These are phyloP conservation scores for Xenentodon cancila DNA, from an alignment of 2,797 vertebrate genomes.

Conservation along the genomic window DNA sequence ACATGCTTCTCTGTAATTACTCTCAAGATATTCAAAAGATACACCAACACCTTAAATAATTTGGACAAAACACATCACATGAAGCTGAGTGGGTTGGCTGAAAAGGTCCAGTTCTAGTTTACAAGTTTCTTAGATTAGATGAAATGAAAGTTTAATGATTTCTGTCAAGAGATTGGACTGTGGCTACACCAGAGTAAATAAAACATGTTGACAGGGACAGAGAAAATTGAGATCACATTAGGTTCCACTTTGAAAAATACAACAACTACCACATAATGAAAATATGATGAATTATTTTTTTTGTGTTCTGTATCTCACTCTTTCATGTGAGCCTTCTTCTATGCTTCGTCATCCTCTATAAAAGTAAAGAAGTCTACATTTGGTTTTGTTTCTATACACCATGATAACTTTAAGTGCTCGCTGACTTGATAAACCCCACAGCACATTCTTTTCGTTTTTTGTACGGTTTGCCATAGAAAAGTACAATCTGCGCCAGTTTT, in stretches of 20 bases:
- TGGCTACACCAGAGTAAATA: slow-evolving; percentile 6
- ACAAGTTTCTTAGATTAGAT: slow-evolving; percentile 68
- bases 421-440: too few species aligned
- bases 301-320: slow-evolving; percentile 5
- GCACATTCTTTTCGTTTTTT: slow-evolving; percentile 18
- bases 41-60: slow-evolving; percentile 51
- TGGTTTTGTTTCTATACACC: too few species aligned
- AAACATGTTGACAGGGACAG: not conserved
- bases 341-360: not conserved
- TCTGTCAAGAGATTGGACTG: slow-evolving; percentile 43
- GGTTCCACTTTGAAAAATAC: slow-evolving; percentile 2
- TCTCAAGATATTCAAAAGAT: slow-evolving; percentile 13
- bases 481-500: slow-evolving; percentile 21
- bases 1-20: slow-evolving; percentile 7
- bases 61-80: slow-evolving; percentile 34
- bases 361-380: too few species aligned
- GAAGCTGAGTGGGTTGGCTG: slow-evolving; percentile 19
- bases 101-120: slow-evolving; percentile 44
- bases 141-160: slow-evolving; percentile 63
- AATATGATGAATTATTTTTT: not conserved
- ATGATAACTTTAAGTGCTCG: not conserved
- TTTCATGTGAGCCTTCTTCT: slow-evolving; percentile 1
- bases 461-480: slow-evolving; percentile 34
- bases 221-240: slow-evolving; percentile 13
- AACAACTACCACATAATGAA: not conserved